Percentiles rank a stretch among this genome's conserved stretches.
These are phyloP conservation scores for Cerceris ruficornis DNA, from an alignment of 2,888 invertebrate genomes.

Conservation along the genomic window DNA sequence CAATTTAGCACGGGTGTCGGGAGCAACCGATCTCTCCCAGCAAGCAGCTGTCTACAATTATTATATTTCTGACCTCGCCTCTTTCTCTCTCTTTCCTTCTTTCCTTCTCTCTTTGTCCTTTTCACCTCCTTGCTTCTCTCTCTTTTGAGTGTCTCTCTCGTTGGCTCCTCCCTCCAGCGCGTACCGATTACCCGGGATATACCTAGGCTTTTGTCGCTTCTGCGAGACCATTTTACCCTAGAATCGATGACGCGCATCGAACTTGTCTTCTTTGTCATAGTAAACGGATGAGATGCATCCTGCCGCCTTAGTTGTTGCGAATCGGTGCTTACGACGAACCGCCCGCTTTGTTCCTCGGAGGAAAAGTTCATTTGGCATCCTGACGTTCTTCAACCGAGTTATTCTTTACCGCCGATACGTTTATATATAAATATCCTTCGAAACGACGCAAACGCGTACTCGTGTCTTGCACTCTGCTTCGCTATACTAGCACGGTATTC, in stretches of 20 bases:
- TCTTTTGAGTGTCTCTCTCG: conserved; percentile 2
- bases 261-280: conserved; percentile 75
- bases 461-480: no score
- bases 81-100: conserved; percentile 32
- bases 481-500: no score
- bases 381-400: not conserved
- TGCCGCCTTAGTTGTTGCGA: conserved; percentile 37
- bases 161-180: conserved; percentile 31
- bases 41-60: conserved; percentile 78
- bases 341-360: not conserved
- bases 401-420: not conserved
- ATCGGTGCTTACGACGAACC: not conserved
- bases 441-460: no score
- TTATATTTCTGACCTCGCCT: conserved; percentile 71
- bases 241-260: conserved; percentile 78
- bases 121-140: conserved; percentile 12
- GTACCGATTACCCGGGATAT: conserved; percentile 60
- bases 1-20: conserved; percentile 67
- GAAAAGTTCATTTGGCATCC: not conserved
- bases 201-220: conserved; percentile 70
- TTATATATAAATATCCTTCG: no score
- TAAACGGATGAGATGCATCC: conserved; percentile 76
- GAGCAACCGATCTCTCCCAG: conserved; percentile 61
- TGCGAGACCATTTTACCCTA: conserved; percentile 68
- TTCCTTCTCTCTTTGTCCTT: conserved; percentile 13